These are phyloP conservation scores for Hetaerina titia DNA, from an alignment of 2,888 invertebrate species.

Conservation along the genomic window DNA sequence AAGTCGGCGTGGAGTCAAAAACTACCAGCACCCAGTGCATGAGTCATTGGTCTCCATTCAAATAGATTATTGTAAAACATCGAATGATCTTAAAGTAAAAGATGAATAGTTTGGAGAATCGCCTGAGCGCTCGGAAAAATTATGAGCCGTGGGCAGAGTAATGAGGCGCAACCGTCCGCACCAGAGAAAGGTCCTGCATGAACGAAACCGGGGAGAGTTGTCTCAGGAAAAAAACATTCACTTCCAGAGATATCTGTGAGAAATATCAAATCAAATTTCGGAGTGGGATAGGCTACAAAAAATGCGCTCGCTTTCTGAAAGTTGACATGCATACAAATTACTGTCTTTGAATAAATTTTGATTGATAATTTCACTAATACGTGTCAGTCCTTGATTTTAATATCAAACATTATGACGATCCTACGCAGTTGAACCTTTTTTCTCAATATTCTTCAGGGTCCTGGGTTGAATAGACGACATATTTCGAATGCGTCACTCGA, in stretches of 20 bases:
- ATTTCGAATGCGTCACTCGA: too few relatives aligned
- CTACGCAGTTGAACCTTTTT: too few relatives aligned
- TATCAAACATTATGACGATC: too few relatives aligned
- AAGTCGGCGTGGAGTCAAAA: neutral
- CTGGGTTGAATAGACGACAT: too few relatives aligned
- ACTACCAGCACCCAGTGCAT: neutral
- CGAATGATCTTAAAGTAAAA: neutral
- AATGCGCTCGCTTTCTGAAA: too few relatives aligned
- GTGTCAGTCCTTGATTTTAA: too few relatives aligned
- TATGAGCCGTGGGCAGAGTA: neutral
- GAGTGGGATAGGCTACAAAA: too few relatives aligned
- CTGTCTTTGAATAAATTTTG: too few relatives aligned
- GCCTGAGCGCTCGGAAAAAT: neutral
- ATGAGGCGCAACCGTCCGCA: neutral
- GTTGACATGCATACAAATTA: too few relatives aligned
- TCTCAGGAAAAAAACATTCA: neutral
- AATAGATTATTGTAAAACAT: neutral
- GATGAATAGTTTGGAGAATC: neutral
- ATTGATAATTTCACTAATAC: too few relatives aligned
- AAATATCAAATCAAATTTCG: too few relatives aligned
- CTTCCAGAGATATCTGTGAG: neutral
- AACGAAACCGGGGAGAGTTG: conserved; percentile 72
- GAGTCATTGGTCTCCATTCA: neutral
- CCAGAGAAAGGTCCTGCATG: conserved; percentile 43
- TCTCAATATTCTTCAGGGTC: too few relatives aligned